Percentiles rank a stretch among this genome's conserved stretches.
Evolutionary conservation across 2,888 invertebrate genomes (phyloP).

Genomic region (Caprella mutica): DNA sequence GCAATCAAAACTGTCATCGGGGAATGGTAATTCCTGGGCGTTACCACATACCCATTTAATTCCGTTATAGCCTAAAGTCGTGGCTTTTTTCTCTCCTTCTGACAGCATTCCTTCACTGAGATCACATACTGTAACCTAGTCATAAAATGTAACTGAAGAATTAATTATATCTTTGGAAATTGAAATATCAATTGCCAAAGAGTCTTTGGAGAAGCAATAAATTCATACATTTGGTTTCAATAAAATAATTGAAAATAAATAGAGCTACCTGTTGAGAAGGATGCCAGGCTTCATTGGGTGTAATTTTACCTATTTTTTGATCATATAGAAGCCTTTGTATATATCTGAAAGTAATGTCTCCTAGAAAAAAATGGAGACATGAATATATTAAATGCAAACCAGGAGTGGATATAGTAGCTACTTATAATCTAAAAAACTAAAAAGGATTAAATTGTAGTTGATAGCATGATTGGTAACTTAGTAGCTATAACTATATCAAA

Average conservation of each 20-base stretch:
- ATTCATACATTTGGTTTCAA: neutral
- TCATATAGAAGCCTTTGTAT: constrained; percentile 38
- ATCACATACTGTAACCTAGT: constrained; percentile 64
- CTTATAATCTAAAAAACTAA: no score
- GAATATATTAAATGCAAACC: neutral
- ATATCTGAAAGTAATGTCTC: constrained; percentile 88
- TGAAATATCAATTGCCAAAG: neutral
- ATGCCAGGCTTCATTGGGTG: neutral
- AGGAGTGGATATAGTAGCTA: no score
- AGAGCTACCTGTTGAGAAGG: neutral
- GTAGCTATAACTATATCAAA: no score
- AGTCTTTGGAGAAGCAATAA: neutral
- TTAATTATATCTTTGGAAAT: neutral
- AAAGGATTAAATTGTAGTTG: no score
- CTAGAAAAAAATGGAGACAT: constrained; percentile 40
- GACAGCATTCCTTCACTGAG: constrained; percentile 87
- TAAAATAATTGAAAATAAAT: neutral
- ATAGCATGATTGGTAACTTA: no score
- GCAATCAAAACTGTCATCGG: constrained; percentile 65
- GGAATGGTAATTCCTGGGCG: constrained; percentile 71
- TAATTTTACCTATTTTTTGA: constrained; percentile 2
- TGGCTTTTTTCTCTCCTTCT: constrained; percentile 67
- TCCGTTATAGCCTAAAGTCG: constrained; percentile 46
- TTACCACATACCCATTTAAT: constrained; percentile 54
- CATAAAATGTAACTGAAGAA: neutral